phyloP scores from a whole-genome alignment of 2,113 vertebrate genomes.

The Enhydra lutris region DNA sequence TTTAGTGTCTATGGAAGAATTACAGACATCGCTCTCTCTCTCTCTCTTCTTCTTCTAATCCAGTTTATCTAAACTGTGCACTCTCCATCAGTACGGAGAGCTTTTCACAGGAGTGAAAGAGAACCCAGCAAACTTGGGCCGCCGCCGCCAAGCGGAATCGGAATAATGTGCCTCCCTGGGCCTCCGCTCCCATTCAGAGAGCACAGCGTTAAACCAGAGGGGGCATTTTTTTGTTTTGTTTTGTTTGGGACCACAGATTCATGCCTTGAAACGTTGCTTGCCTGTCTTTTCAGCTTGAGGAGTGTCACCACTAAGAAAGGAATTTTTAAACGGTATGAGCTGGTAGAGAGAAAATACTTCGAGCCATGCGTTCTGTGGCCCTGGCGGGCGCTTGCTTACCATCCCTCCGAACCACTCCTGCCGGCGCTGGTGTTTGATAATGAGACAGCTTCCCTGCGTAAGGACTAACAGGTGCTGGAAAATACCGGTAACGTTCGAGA shows the following conservation, averaged over 20 bases:
- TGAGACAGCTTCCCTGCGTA: background rate
- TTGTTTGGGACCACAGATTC: background rate
- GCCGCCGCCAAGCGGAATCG: background rate
- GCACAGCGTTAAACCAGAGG: background rate
- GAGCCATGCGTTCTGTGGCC: background rate
- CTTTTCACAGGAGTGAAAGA: conserved; percentile 37
- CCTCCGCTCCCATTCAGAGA: background rate
- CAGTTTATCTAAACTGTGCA: conserved; percentile 16
- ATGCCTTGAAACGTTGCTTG: background rate
- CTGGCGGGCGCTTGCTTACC: background rate
- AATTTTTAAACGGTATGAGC: background rate
- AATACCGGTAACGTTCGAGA: background rate
- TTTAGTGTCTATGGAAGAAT: conserved; percentile 15
- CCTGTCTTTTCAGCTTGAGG: conserved; percentile 6
- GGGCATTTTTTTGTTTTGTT: background rate
- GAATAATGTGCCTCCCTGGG: background rate
- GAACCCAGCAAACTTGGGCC: background rate
- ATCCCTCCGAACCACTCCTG: background rate
- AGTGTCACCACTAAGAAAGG: background rate
- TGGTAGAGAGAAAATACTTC: conserved; percentile 3
- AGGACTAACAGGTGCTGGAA: background rate
- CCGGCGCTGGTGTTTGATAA: background rate
- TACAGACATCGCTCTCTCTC: background rate
- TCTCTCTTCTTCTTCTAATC: conserved; percentile 34
- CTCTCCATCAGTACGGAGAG: background rate